Evolutionary conservation across 2,888 invertebrate genomes (phyloP).

Genomic region (Drosophila basisetae): DNA sequence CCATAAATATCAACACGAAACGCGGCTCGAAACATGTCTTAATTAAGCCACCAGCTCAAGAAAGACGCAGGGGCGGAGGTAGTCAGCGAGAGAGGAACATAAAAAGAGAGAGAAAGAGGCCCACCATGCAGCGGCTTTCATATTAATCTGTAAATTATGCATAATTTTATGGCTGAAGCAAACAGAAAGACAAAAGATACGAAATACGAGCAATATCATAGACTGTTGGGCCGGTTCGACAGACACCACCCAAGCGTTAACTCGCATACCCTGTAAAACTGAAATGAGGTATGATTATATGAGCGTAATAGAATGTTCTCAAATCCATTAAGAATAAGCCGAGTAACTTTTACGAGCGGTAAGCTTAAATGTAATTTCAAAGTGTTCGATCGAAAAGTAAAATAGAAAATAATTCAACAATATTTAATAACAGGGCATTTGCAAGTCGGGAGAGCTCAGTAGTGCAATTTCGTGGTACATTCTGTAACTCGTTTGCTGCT

Average conservation of each 20-base stretch:
- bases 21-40: constrained; percentile 72
- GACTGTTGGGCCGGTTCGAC: constrained; percentile 37
- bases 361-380: neutral
- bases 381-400: neutral
- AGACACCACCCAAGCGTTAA: constrained; percentile 49
- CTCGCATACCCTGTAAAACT: neutral
- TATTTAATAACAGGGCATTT: neutral
- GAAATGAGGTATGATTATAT: neutral
- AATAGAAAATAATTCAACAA: neutral
- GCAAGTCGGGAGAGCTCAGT: neutral
- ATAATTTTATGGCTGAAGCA: constrained; percentile 69
- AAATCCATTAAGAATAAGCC: neutral
- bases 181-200: constrained; percentile 50
- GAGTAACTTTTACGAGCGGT: neutral
- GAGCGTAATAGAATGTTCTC: neutral
- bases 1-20: constrained; percentile 79
- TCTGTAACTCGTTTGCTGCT: constrained; percentile 1
- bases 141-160: constrained; percentile 77
- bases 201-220: constrained; percentile 45
- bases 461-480: neutral
- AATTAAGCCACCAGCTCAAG: constrained; percentile 68
- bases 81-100: neutral
- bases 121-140: constrained; percentile 65
- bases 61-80: neutral
- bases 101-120: constrained; percentile 12